Evolutionary conservation across 2,797 vertebrate genomes (phyloP).

Genomic region (Acrossocheilus fasciatus): DNA sequence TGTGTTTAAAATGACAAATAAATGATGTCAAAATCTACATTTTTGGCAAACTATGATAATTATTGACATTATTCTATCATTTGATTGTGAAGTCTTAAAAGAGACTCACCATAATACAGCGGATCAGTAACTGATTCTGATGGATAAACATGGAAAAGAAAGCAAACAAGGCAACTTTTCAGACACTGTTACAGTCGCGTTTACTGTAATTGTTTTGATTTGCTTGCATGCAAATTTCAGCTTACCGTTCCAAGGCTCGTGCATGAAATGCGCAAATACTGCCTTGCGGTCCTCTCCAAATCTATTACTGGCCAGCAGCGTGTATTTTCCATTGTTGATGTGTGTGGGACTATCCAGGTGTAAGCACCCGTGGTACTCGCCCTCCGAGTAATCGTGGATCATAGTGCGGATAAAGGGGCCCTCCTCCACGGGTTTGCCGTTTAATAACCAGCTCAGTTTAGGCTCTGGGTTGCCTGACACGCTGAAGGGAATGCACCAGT

Average conservation of each 20-base stretch:
- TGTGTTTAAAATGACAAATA: neutral
- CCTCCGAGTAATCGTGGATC: slow-evolving; percentile 89
- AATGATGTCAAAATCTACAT: neutral
- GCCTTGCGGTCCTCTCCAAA: slow-evolving; percentile 85
- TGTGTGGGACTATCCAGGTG: slow-evolving; percentile 96
- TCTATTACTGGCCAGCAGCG: slow-evolving; percentile 84
- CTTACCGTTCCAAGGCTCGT: slow-evolving; percentile 85
- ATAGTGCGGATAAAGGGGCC: slow-evolving; percentile 88
- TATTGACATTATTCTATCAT: neutral
- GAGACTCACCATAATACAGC: slow-evolving; percentile 78
- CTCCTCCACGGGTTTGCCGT: slow-evolving; percentile 82
- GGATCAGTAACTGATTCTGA: slow-evolving; percentile 71
- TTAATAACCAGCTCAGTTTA: slow-evolving; percentile 84
- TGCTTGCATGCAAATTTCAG: neutral
- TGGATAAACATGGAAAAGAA: slow-evolving; percentile 15
- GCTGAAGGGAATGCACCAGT: slow-evolving; percentile 99
- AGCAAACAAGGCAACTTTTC: slow-evolving; percentile 35
- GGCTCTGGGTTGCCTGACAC: slow-evolving; percentile 92
- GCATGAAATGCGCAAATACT: slow-evolving; percentile 93
- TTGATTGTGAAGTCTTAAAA: neutral
- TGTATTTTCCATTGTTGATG: slow-evolving; percentile 93
- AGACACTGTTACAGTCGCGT: neutral
- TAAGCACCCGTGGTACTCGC: slow-evolving; percentile 95
- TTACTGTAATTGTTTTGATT: neutral
- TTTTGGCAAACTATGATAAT: neutral